Percentiles rank a stretch among this genome's conserved stretches.
These are phyloP conservation scores for Aplodontia rufa DNA, from an alignment of 2,113 vertebrate species.

Conservation along the genomic window DNA sequence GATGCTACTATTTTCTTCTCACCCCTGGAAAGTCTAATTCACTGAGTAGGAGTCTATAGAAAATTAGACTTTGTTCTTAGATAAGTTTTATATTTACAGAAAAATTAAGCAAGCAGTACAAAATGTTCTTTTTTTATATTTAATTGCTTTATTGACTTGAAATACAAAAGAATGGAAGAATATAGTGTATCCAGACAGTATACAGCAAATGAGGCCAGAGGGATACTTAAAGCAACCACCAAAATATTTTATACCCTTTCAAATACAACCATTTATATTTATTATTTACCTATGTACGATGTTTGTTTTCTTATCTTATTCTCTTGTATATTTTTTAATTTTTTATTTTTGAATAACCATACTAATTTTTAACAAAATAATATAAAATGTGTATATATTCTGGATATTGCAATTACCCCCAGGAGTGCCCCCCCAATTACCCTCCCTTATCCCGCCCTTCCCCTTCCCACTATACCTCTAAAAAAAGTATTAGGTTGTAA, in stretches of 20 bases:
- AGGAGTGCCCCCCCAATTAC: no score
- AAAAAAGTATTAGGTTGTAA: no score
- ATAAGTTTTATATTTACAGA: neutral
- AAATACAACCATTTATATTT: neutral
- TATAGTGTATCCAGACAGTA: neutral
- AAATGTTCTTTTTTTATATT: no score
- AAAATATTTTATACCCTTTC: neutral
- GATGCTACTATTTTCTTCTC: neutral
- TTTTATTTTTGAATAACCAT: no score
- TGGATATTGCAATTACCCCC: no score
- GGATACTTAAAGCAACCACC: neutral
- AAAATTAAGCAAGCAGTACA: neutral
- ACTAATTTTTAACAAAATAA: no score
- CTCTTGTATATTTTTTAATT: neutral
- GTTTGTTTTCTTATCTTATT: neutral
- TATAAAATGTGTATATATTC: no score
- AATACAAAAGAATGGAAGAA: constrained; percentile 2
- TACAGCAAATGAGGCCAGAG: neutral
- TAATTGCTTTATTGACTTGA: no score
- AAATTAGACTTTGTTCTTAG: neutral
- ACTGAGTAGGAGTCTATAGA: neutral
- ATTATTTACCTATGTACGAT: neutral
- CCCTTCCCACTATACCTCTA: no score
- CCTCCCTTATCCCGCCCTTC: no score
- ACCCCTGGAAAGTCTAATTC: neutral